A percentile compares a stretch with the other conserved stretches of the same genome.
phyloP scores from a whole-genome alignment of 2,888 invertebrate species.

The Mechanitis messenoides region DNA sequence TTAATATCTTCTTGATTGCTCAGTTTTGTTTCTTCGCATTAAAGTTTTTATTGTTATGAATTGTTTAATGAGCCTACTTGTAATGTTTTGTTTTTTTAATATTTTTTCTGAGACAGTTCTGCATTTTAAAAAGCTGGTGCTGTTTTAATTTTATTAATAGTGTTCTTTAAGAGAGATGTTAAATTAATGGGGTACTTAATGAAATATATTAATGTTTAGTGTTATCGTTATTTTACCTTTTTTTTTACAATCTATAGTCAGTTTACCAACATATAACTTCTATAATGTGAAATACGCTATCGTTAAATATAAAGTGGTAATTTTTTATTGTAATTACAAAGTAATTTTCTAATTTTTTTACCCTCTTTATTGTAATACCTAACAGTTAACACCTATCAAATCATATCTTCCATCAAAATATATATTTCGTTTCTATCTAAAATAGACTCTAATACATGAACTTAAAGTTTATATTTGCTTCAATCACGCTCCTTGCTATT shows the following conservation, averaged over 20 bases:
- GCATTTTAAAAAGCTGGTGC: conserved; percentile 4
- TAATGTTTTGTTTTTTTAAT: conserved; percentile 10
- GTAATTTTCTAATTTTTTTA: background rate
- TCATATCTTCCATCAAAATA: conserved; percentile 14
- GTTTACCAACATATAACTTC: background rate
- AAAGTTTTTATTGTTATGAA: conserved; percentile 71
- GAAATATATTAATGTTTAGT: too few species aligned
- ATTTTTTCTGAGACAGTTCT: conserved; percentile 12
- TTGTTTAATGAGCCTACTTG: conserved; percentile 45
- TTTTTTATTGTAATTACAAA: background rate
- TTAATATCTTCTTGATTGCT: conserved; percentile 65
- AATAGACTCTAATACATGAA: conserved; percentile 4
- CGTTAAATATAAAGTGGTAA: background rate
- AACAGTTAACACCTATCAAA: conserved; percentile 21
- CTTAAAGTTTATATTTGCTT: background rate
- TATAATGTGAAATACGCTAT: background rate
- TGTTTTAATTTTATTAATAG: too few species aligned
- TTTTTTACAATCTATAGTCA: too few species aligned
- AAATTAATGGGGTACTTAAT: too few species aligned
- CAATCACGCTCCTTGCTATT: conserved; percentile 20
- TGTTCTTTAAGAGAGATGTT: too few species aligned
- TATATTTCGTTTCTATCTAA: background rate
- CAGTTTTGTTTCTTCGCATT: conserved; percentile 47
- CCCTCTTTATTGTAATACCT: conserved; percentile 11
- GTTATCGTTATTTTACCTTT: too few species aligned